Conservation (phyloP, 2,888 invertebrate species). For the Serripes groenlandicus region DNA sequence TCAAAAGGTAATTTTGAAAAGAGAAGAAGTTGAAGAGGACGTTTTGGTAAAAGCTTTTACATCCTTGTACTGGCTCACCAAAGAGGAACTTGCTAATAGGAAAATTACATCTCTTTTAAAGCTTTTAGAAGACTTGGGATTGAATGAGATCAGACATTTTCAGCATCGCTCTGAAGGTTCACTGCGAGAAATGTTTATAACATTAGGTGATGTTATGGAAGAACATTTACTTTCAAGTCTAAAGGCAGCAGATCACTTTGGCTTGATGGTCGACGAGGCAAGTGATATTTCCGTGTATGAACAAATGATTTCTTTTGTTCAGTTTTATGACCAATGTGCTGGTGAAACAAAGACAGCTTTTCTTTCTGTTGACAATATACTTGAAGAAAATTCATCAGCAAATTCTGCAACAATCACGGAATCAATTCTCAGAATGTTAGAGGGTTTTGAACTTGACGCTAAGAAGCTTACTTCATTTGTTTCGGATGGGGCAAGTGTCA, state of each 20-base stretch:
- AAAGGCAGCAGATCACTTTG: slow-evolving; percentile 22
- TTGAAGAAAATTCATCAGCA: slow-evolving; percentile 1
- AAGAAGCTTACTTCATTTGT: background rate
- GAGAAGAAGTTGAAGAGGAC: slow-evolving; percentile 5
- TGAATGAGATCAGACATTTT: slow-evolving; percentile 30
- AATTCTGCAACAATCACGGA: slow-evolving; percentile 1
- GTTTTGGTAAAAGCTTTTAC: slow-evolving; percentile 23
- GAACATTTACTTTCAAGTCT: slow-evolving; percentile 5
- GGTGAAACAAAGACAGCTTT: slow-evolving; percentile 1
- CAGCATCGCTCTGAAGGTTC: slow-evolving; percentile 2
- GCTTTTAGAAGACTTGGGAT: slow-evolving; percentile 14
- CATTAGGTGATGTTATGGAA: slow-evolving; percentile 28
- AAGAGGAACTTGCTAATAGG: slow-evolving; percentile 36
- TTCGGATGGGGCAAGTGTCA: background rate
- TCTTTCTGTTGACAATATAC: slow-evolving; percentile 17
- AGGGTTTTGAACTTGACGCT: background rate
- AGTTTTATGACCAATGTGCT: slow-evolving; percentile 18
- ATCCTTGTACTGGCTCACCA: slow-evolving; percentile 20
- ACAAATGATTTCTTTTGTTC: slow-evolving; percentile 36
- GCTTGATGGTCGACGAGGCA: slow-evolving; percentile 24
- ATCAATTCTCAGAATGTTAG: background rate
- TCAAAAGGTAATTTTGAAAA: slow-evolving; percentile 25
- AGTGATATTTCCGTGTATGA: slow-evolving; percentile 28
- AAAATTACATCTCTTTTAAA: slow-evolving; percentile 11
- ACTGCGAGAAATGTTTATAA: slow-evolving; percentile 30